phyloP scores from a whole-genome alignment of 1,140 invertebrate genomes.

The Zaprionus gabonicus region DNA sequence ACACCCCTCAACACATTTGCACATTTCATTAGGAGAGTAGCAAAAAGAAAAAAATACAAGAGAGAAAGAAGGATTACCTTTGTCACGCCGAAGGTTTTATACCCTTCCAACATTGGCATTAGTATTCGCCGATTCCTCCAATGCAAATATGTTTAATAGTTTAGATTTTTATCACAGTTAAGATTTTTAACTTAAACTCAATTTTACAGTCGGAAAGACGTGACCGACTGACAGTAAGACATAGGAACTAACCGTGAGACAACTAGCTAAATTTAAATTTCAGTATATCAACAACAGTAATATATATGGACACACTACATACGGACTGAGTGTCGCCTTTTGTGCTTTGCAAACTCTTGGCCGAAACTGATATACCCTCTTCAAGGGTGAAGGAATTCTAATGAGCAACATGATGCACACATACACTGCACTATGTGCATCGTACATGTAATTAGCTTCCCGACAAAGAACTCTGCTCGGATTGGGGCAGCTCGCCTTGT shows the following conservation, averaged over 20 bases:
- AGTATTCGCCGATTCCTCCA: too few species aligned
- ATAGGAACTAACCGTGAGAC: too few species aligned
- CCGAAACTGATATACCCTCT: background rate
- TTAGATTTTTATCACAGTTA: too few species aligned
- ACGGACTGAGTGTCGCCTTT: too few species aligned
- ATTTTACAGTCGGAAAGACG: too few species aligned
- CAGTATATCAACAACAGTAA: too few species aligned
- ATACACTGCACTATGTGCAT: background rate
- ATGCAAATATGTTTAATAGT: too few species aligned
- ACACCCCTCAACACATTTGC: slow-evolving; percentile 52
- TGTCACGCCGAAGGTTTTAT: background rate
- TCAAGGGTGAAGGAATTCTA: background rate
- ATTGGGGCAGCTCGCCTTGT: background rate
- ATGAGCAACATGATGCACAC: background rate
- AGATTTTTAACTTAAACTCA: too few species aligned
- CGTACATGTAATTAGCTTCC: slow-evolving; percentile 1
- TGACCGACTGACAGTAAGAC: too few species aligned
- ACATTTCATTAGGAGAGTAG: slow-evolving; percentile 68
- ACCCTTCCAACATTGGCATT: background rate
- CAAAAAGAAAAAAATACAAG: slow-evolving; percentile 14
- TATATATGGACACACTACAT: too few species aligned
- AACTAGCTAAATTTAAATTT: too few species aligned
- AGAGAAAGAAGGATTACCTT: background rate
- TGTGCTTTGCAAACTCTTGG: too few species aligned
- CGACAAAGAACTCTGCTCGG: background rate